These are phyloP conservation scores for Spicauda simplicius DNA, from an alignment of 2,888 invertebrate genomes.

Conservation along the genomic window DNA sequence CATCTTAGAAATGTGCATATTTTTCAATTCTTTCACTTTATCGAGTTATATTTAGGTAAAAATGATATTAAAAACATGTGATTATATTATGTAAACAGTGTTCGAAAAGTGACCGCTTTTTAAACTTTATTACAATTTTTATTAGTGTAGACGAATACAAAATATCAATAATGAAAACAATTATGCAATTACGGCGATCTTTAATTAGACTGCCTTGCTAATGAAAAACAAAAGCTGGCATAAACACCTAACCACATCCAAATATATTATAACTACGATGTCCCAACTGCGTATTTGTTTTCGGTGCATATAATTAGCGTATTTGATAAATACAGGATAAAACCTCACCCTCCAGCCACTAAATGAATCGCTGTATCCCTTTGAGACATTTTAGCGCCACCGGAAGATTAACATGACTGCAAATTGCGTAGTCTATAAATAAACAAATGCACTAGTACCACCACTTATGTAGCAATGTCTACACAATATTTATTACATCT, in stretches of 20 bases:
- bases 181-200: constrained; percentile 30
- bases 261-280: constrained; percentile 8
- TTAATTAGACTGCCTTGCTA: constrained; percentile 27
- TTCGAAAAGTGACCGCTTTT: background rate
- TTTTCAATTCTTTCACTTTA: no score
- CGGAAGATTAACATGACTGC: constrained; percentile 80
- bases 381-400: constrained; percentile 87
- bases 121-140: background rate
- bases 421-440: constrained; percentile 82
- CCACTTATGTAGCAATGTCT: constrained; percentile 56
- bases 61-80: no score
- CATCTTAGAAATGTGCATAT: no score
- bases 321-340: constrained; percentile 5
- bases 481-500: constrained; percentile 30
- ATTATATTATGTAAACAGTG: no score
- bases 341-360: constrained; percentile 96
- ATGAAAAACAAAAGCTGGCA: constrained; percentile 25
- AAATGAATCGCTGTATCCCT: constrained; percentile 96
- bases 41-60: no score
- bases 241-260: constrained; percentile 31
- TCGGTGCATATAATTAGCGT: constrained; percentile 25
- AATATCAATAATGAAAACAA: constrained; percentile 11
- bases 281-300: constrained; percentile 25
- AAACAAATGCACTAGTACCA: constrained; percentile 76
- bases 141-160: background rate